These are phyloP conservation scores for Uloborus diversus DNA, from an alignment of 1,140 invertebrate species.

Conservation along the genomic window DNA sequence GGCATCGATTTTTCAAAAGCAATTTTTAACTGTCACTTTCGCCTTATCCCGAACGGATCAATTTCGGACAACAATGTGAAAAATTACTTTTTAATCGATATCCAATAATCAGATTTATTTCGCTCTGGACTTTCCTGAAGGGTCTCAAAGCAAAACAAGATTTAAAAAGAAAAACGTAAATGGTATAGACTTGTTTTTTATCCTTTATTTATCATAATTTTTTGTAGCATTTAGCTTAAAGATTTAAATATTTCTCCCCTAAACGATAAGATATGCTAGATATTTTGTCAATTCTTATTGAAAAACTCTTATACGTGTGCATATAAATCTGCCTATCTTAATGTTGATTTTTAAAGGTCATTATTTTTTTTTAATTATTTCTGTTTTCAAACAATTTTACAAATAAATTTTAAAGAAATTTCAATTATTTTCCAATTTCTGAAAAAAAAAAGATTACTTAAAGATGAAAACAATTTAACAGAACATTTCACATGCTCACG, in stretches of 20 bases:
- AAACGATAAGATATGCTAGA: too few species aligned
- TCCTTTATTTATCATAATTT: background rate
- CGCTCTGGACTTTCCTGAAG: slow-evolving; percentile 39
- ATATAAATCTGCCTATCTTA: too few species aligned
- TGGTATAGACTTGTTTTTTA: background rate
- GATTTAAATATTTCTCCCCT: slow-evolving; percentile 48
- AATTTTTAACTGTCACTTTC: slow-evolving; percentile 57
- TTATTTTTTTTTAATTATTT: too few species aligned
- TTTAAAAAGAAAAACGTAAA: background rate
- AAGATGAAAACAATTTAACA: too few species aligned
- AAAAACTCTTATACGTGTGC: too few species aligned
- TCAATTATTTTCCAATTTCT: too few species aligned
- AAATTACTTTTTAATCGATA: slow-evolving; percentile 58
- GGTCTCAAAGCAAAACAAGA: background rate
- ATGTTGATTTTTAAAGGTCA: too few species aligned
- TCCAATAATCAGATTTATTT: slow-evolving; percentile 56
- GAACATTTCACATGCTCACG: too few species aligned
- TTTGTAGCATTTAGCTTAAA: slow-evolving; percentile 42
- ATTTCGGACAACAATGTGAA: slow-evolving; percentile 56
- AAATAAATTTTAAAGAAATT: too few species aligned
- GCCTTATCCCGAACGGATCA: slow-evolving; percentile 46
- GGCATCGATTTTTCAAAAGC: slow-evolving; percentile 47
- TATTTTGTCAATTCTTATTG: too few species aligned
- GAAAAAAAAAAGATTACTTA: too few species aligned
- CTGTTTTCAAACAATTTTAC: too few species aligned